phyloP scores from a whole-genome alignment of 1,140 invertebrate genomes.

The Trypoxylus dichotomus region DNA sequence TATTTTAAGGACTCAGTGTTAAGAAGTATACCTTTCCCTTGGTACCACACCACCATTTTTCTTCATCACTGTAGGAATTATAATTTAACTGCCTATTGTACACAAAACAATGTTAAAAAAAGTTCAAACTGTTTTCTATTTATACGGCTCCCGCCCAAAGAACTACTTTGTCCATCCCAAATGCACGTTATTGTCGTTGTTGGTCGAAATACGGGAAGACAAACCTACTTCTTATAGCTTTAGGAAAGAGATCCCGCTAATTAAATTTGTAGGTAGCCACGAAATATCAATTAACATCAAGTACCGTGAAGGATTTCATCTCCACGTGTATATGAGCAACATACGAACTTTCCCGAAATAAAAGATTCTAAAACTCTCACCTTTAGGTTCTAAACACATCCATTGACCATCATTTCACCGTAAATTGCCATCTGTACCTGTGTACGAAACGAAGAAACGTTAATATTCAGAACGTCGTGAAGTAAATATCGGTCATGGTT shows the following conservation, averaged over 20 bases:
- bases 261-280: background rate
- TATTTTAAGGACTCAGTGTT: too few species aligned
- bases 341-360: too few species aligned
- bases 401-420: too few species aligned
- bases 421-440: too few species aligned
- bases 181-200: background rate
- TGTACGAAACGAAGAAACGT: too few species aligned
- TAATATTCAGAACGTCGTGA: too few species aligned
- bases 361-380: too few species aligned
- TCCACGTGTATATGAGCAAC: background rate
- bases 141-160: background rate
- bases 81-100: background rate
- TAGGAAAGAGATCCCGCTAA: background rate
- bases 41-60: background rate
- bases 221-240: background rate
- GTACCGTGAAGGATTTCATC: background rate
- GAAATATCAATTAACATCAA: background rate
- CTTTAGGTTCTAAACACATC: too few species aligned
- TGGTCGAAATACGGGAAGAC: background rate
- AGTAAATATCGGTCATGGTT: too few species aligned
- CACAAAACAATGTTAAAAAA: background rate
- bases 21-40: background rate
- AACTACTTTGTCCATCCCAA: background rate
- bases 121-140: background rate
- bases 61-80: background rate